phyloP scores from a whole-genome alignment of 2,797 vertebrate genomes.

The Crenichthys baileyi region DNA sequence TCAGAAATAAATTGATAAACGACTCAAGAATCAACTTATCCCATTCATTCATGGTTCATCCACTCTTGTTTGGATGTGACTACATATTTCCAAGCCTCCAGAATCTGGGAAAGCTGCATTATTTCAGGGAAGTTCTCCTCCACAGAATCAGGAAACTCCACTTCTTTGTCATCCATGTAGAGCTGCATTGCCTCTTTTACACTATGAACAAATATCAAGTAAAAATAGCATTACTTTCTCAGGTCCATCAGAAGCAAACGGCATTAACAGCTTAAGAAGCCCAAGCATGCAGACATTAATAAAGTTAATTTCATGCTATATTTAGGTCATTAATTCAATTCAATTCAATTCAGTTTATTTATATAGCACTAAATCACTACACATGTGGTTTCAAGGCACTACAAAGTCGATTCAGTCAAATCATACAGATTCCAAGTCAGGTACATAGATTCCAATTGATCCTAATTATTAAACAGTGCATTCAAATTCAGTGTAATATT shows the following conservation, averaged over 20 bases:
- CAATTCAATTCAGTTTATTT: too few relatives aligned
- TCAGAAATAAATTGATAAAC: background rate
- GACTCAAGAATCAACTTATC: background rate
- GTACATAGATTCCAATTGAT: too few relatives aligned
- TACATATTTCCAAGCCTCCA: constrained; percentile 78
- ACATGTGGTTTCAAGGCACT: too few relatives aligned
- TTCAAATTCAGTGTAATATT: too few relatives aligned
- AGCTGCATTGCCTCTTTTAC: constrained; percentile 74
- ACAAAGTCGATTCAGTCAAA: too few relatives aligned
- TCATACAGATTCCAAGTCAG: too few relatives aligned
- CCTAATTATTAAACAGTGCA: too few relatives aligned
- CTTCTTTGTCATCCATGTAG: constrained; percentile 78
- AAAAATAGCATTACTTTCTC: background rate
- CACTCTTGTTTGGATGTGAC: constrained; percentile 71
- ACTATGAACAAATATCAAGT: constrained; percentile 62
- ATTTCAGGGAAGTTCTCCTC: constrained; percentile 74
- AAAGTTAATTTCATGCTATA: background rate
- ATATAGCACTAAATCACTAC: too few relatives aligned
- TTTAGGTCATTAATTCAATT: background rate
- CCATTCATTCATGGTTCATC: background rate
- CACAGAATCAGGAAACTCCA: constrained; percentile 57
- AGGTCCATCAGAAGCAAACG: background rate
- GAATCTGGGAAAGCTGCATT: constrained; percentile 34
- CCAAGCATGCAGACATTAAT: background rate
- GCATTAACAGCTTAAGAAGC: background rate